Evolutionary conservation across 1,140 invertebrate species (phyloP).

Genomic region (Zelostemma sp.): DNA sequence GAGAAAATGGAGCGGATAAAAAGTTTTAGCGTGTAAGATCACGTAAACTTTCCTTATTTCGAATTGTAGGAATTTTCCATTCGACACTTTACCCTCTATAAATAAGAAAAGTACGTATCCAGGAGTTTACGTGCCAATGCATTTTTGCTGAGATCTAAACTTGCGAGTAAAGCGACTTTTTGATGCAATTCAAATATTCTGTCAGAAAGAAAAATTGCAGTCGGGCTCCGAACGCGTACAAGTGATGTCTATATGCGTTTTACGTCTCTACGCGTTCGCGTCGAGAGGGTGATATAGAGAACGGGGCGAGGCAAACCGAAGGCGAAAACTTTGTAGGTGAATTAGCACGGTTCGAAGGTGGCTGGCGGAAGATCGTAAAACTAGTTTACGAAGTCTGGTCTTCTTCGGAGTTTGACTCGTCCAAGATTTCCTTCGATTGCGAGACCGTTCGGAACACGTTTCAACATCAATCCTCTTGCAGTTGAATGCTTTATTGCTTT

Average conservation of each 20-base stretch:
- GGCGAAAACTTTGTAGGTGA: slow-evolving; percentile 51
- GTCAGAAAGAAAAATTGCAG: slow-evolving; percentile 31
- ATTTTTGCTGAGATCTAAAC: slow-evolving; percentile 35
- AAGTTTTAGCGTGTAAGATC: too few relatives aligned
- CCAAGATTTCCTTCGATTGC: slow-evolving; percentile 32
- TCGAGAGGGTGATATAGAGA: slow-evolving; percentile 16
- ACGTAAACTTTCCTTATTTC: slow-evolving; percentile 12
- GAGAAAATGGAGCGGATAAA: too few relatives aligned
- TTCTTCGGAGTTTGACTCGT: slow-evolving; percentile 31
- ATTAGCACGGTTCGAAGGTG: slow-evolving; percentile 52
- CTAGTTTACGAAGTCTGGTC: slow-evolving; percentile 50
- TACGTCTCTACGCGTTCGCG: slow-evolving; percentile 1
- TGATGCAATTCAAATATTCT: slow-evolving; percentile 40
- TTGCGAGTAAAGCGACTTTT: slow-evolving; percentile 37
- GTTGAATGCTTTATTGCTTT: neutral
- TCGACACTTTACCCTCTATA: slow-evolving; percentile 28
- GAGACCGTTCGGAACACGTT: slow-evolving; percentile 20
- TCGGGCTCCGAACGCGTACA: neutral
- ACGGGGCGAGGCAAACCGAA: slow-evolving; percentile 30
- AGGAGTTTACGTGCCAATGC: slow-evolving; percentile 37
- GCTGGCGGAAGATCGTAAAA: slow-evolving; percentile 56
- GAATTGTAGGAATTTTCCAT: slow-evolving; percentile 25
- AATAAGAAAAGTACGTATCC: slow-evolving; percentile 37
- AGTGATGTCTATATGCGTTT: neutral
- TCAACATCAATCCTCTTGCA: slow-evolving; percentile 15